Conservation (phyloP, 2,888 invertebrate genomes). For the Oligia strigilis region DNA sequence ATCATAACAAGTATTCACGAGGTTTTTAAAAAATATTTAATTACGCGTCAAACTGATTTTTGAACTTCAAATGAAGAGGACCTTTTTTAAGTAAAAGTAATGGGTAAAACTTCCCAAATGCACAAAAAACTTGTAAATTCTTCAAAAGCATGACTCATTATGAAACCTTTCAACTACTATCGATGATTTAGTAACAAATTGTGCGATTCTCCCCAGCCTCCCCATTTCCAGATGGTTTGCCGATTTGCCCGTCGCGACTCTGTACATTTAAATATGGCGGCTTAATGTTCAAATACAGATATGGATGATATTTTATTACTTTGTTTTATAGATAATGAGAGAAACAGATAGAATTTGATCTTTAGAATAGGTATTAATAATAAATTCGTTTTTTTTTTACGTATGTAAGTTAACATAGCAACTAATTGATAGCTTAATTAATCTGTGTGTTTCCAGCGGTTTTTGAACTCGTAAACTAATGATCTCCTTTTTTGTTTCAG, state of each 20-base stretch:
- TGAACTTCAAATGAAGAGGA: too few relatives aligned
- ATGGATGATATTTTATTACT: conserved; percentile 56
- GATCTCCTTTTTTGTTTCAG: conserved; percentile 74
- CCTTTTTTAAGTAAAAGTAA: too few relatives aligned
- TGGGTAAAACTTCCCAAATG: background rate
- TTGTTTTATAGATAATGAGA: conserved; percentile 51
- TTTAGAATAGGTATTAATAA: background rate
- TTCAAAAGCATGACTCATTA: conserved; percentile 35
- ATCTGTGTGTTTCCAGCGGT: conserved; percentile 13
- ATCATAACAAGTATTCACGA: background rate
- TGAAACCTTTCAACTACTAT: conserved; percentile 62
- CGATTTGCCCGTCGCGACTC: conserved; percentile 69
- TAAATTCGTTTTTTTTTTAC: background rate
- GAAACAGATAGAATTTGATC: conserved; percentile 34
- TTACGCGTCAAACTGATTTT: too few relatives aligned
- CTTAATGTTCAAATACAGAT: conserved; percentile 68
- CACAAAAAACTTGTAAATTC: conserved; percentile 15
- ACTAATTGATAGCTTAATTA: conserved; percentile 19
- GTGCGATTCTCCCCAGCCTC: conserved; percentile 71
- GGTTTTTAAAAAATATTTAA: background rate
- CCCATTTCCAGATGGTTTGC: conserved; percentile 84
- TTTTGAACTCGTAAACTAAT: conserved; percentile 33
- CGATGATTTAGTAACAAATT: conserved; percentile 80
- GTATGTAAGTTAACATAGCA: background rate
- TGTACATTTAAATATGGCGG: conserved; percentile 80